Evolutionary conservation across 2,797 vertebrate species (phyloP).

Genomic region (Pachyuromys duprasi): DNA sequence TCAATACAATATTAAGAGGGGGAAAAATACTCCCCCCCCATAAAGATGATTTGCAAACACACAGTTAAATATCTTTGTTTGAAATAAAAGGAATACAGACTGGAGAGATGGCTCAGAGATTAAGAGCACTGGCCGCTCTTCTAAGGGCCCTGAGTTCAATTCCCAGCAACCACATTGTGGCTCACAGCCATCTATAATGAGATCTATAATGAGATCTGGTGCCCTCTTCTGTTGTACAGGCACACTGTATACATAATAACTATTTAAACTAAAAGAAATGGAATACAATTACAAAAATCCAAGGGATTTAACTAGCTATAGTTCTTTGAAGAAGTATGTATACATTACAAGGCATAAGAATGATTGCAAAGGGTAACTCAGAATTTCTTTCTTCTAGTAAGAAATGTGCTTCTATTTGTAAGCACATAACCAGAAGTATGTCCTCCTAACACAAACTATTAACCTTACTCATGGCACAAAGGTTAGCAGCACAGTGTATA

Average conservation of each 20-base stretch:
- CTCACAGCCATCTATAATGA: too few relatives aligned
- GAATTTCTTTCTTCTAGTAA: constrained; percentile 39
- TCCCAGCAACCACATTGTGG: too few relatives aligned
- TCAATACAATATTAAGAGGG: background rate
- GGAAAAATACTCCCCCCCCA: background rate
- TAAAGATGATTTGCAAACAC: constrained; percentile 5
- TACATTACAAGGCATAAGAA: background rate
- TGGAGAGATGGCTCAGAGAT: too few relatives aligned
- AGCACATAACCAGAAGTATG: background rate
- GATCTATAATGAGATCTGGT: too few relatives aligned
- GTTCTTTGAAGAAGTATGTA: background rate
- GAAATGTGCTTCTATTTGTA: background rate
- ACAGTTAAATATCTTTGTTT: background rate
- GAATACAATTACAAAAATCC: constrained; percentile 25
- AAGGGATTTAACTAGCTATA: background rate
- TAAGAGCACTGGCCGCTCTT: too few relatives aligned
- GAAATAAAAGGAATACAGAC: background rate
- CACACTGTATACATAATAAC: too few relatives aligned
- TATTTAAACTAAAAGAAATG: background rate
- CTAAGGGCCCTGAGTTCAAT: too few relatives aligned
- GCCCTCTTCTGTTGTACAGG: too few relatives aligned
- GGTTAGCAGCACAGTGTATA: background rate
- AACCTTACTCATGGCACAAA: background rate
- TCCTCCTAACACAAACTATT: background rate
- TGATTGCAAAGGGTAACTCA: background rate